Evolutionary conservation across 1,140 invertebrate species (phyloP), one percentile per base, ranked within the genome.

Genomic region (Venturia canescens): DNA sequence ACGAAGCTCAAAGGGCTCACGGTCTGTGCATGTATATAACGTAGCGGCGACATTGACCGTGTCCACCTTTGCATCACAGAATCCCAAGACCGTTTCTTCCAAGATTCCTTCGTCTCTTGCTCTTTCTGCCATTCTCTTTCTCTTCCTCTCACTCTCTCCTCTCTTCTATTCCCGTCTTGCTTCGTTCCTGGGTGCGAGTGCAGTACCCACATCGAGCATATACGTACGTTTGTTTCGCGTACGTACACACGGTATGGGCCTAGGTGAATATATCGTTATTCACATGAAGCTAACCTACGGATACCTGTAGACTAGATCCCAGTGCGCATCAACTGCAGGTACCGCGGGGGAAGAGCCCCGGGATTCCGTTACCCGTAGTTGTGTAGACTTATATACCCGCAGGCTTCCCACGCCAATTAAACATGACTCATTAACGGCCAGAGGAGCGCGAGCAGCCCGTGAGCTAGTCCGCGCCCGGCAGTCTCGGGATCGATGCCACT

Each of bases 351-450:
- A 53, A 69, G 66, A 13, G 69, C 31, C 38, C 44, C 27, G 87
- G 85, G 86, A 89, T 90, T 89, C 90, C 89, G 89, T 90, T 90
- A 90, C 82, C 63, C 66, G 48, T 71, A 38, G 44, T 69, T 69
- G 66, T 69, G 84, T 86, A 86, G 88, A 90, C 86, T 86, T 88
- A 88, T 88, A 88, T 78, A 74, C 85, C 87, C 85, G 80, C 83
- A 81, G 84, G 86, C 90, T 92, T 92, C 90, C 90, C 91, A 91
- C 91, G 91, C 91, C 91, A 92, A 92, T 92, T 92, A 92, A 91
- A 92, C 91, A 91, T 91, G 90, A 91, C 90, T 91, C 91, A 92
- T 92, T 92, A 92, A 91, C 90, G 89, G 90, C 86, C 88, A 86
- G 87, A 87, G 87, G 87, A 87, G 84, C 82, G 82, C 84, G 87